Percentiles rank a stretch among this genome's conserved stretches.
phyloP scores from a whole-genome alignment of 2,797 vertebrate genomes.

The Lutjanus argentimaculatus region DNA sequence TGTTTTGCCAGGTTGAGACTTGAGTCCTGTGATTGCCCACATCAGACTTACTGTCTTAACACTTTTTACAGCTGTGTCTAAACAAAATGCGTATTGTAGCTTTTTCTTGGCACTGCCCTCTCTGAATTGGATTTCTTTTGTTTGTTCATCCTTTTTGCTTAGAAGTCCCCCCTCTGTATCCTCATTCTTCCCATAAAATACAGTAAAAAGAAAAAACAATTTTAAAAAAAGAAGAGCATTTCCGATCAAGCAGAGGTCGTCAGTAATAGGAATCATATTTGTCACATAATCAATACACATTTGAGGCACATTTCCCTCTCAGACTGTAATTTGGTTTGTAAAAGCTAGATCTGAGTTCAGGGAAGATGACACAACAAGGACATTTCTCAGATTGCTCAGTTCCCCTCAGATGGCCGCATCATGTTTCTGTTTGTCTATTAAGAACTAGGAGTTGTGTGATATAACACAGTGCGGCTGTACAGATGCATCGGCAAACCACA shows the following conservation, averaged over 20 bases:
- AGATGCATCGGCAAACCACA: constrained; percentile 54
- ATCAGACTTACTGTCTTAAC: background rate
- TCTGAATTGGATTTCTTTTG: background rate
- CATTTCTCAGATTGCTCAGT: constrained; percentile 63
- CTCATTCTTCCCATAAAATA: constrained; percentile 7
- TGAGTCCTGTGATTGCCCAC: background rate
- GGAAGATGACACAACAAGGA: constrained; percentile 37
- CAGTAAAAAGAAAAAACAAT: background rate
- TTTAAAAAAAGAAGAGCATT: constrained; percentile 24
- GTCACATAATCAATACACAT: constrained; percentile 44
- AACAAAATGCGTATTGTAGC: background rate
- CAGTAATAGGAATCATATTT: constrained; percentile 39
- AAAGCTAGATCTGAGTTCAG: constrained; percentile 48
- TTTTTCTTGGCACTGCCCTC: background rate
- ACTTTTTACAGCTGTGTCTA: background rate
- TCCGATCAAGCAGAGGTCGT: constrained; percentile 19
- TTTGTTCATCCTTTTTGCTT: background rate
- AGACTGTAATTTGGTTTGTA: constrained; percentile 47
- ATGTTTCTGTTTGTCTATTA: constrained; percentile 57
- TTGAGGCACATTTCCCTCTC: constrained; percentile 32
- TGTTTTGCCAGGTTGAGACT: background rate
- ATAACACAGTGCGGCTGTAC: constrained; percentile 19
- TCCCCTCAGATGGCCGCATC: constrained; percentile 55
- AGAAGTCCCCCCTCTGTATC: background rate
- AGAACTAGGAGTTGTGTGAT: constrained; percentile 32